Evolutionary conservation across 1,140 invertebrate species (phyloP).

Genomic region (Temnothorax curvispinosus): DNA sequence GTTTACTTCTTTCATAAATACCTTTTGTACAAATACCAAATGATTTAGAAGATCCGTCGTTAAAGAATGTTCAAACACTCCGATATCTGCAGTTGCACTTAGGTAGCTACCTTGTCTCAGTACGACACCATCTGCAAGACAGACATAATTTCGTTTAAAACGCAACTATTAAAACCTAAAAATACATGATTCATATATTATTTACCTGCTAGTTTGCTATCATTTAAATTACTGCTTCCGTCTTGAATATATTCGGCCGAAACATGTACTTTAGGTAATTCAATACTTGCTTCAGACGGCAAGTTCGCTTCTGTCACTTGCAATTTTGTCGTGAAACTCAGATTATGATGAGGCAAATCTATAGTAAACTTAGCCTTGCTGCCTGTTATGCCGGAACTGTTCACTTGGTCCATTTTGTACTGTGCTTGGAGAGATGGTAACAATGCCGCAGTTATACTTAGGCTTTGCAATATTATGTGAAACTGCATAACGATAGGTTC

Average conservation of each 20-base stretch:
- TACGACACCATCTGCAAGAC: constrained; percentile 91
- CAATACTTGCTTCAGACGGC: constrained; percentile 96
- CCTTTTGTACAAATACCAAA: constrained; percentile 99
- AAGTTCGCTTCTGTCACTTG: constrained; percentile 95
- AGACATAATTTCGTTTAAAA: not conserved
- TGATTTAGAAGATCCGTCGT: constrained; percentile 99
- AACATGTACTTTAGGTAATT: constrained; percentile 96
- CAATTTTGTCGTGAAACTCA: constrained; percentile 98
- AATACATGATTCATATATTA: constrained; percentile 1
- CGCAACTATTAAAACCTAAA: not conserved
- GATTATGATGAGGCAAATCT: constrained; percentile 95
- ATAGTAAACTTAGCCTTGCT: constrained; percentile 97
- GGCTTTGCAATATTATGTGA: constrained; percentile 90
- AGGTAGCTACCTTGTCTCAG: constrained; percentile 96
- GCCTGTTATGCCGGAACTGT: constrained; percentile 95
- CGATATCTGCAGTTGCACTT: constrained; percentile 96
- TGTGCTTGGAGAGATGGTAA: constrained; percentile 98
- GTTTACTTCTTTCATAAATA: constrained; percentile 99
- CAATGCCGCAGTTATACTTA: constrained; percentile 95
- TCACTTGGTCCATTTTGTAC: constrained; percentile 98
- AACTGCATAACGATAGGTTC: constrained; percentile 95
- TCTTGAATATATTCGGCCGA: constrained; percentile 94
- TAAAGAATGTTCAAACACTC: constrained; percentile 97
- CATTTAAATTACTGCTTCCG: constrained; percentile 84
- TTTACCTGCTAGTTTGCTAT: constrained; percentile 83